phyloP scores from a whole-genome alignment of 2,797 vertebrate genomes.

The Poeciliopsis paucimaculata region DNA sequence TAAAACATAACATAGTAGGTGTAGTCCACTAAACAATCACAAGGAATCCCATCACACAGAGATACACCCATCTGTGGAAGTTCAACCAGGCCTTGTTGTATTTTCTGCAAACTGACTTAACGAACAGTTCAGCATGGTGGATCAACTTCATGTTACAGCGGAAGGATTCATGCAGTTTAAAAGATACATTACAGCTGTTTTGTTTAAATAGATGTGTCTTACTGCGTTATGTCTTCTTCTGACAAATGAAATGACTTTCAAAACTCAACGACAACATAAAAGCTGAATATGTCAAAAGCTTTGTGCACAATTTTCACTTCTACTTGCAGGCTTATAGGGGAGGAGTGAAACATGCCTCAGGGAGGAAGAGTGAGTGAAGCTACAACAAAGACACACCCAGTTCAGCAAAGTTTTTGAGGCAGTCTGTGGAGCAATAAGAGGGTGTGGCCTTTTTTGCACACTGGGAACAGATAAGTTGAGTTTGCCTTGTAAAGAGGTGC shows the following conservation, averaged over 20 bases:
- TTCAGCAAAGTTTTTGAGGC: constrained; percentile 67
- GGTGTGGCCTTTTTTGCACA: constrained; percentile 74
- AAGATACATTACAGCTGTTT: not conserved
- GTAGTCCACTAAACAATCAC: constrained; percentile 5
- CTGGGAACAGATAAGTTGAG: constrained; percentile 71
- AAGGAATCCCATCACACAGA: constrained; percentile 8
- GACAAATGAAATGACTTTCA: not conserved
- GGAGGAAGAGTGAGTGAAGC: constrained; percentile 58
- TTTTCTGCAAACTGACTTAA: constrained; percentile 22
- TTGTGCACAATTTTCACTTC: constrained; percentile 35
- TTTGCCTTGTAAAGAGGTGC: constrained; percentile 53
- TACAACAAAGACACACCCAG: constrained; percentile 78
- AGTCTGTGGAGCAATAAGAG: constrained; percentile 73
- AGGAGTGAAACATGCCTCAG: constrained; percentile 46
- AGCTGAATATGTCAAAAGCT: not conserved
- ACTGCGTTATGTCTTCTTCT: not conserved
- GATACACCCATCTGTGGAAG: constrained; percentile 35
- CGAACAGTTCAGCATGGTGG: not conserved
- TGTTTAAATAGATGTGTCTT: not conserved
- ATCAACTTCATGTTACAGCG: not conserved
- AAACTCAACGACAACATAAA: not conserved
- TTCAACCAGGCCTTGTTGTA: constrained; percentile 14
- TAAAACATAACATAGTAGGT: constrained; percentile 26
- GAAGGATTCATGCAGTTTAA: not conserved
- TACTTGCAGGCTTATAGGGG: constrained; percentile 30